These are phyloP conservation scores for Caenorhabditis sp. DNA, from an alignment of 2,888 invertebrate genomes.

Conservation along the genomic window DNA sequence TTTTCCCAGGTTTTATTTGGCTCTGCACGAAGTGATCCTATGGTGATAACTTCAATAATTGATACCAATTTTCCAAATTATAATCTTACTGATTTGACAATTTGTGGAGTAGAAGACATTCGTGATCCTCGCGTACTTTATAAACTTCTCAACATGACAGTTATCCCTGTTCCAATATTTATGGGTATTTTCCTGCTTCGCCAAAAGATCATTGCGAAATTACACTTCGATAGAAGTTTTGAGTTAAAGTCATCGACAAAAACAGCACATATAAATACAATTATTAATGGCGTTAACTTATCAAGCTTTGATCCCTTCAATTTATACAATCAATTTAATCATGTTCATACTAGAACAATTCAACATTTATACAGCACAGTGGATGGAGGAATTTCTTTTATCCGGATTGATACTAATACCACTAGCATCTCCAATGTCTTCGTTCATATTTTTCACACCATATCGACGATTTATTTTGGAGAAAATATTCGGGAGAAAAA, in stretches of 20 bases:
- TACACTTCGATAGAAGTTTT: slow-evolving; percentile 11
- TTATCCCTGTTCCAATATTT: slow-evolving; percentile 19
- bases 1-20: slow-evolving; percentile 14
- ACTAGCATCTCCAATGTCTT: slow-evolving; percentile 25
- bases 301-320: slow-evolving; percentile 25
- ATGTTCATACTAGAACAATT: slow-evolving; percentile 27
- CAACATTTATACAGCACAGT: slow-evolving; percentile 10
- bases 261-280: slow-evolving; percentile 21
- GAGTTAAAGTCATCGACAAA: slow-evolving; percentile 19
- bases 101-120: slow-evolving; percentile 23
- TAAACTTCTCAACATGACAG: slow-evolving; percentile 28
- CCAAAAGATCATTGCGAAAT: slow-evolving; percentile 16
- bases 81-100: slow-evolving; percentile 14
- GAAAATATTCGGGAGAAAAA: too few species aligned
- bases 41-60: slow-evolving; percentile 6
- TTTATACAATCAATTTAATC: slow-evolving; percentile 18
- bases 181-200: slow-evolving; percentile 11
- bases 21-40: slow-evolving; percentile 14
- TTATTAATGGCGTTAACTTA: slow-evolving; percentile 24
- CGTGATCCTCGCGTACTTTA: slow-evolving; percentile 17
- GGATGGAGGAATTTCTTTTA: slow-evolving; percentile 20
- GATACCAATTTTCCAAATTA: slow-evolving; percentile 17
- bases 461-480: slow-evolving; percentile 17
- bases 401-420: slow-evolving; percentile 25
- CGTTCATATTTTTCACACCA: slow-evolving; percentile 28